phyloP scores from a whole-genome alignment of 2,797 vertebrate species.

The Hydrocynus forskahlii region DNA sequence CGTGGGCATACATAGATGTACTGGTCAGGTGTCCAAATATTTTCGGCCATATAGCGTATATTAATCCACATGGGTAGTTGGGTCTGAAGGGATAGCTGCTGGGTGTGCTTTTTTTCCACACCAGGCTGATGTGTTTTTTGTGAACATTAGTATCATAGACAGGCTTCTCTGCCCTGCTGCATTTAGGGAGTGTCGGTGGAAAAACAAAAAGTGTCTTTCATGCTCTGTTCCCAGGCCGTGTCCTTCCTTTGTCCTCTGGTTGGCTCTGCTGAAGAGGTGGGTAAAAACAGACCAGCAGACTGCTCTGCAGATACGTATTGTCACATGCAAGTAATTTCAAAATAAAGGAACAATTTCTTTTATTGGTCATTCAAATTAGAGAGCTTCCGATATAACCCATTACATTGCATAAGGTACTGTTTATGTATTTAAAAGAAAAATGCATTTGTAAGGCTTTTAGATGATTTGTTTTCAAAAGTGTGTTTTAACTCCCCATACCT shows the following conservation, averaged over 20 bases:
- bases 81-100: not conserved
- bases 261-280: not conserved
- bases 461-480: not conserved
- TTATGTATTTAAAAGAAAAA: not conserved
- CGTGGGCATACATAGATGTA: too few species aligned
- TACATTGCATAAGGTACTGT: not conserved
- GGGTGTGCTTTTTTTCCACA: not conserved
- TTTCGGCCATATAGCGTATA: too few species aligned
- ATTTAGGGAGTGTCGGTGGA: conserved; percentile 4
- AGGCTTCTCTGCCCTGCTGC: not conserved
- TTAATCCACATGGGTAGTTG: too few species aligned
- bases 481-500: not conserved
- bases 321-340: too few species aligned
- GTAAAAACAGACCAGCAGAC: not conserved
- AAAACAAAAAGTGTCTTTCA: not conserved
- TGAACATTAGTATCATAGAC: not conserved
- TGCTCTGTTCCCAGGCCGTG: not conserved
- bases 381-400: not conserved
- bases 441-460: not conserved
- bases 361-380: not conserved
- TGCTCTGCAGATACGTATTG: not conserved
- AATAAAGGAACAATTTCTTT: too few species aligned
- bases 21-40: too few species aligned
- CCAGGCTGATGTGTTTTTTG: not conserved
- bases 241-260: conserved; percentile 15